Conservation (phyloP, 2,797 vertebrate genomes). For the Limosa lapponica region DNA sequence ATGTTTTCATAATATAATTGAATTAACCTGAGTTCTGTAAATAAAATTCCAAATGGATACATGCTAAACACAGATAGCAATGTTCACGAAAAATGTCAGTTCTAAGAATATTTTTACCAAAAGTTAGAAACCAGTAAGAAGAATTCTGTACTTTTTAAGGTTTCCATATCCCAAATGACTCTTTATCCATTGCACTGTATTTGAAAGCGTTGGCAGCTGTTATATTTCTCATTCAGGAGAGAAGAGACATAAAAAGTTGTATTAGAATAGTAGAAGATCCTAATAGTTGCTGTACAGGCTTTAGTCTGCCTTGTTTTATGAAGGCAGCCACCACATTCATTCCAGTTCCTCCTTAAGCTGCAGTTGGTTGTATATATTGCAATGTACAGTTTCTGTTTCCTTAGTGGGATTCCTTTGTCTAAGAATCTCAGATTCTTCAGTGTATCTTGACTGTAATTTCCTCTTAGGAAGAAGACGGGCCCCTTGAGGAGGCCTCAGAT, state of each 20-base stretch:
- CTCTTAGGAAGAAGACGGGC: neutral
- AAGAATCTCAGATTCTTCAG: neutral
- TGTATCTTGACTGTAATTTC: neutral
- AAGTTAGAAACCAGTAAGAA: neutral
- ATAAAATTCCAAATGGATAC: neutral
- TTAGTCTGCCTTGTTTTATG: neutral
- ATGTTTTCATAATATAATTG: neutral
- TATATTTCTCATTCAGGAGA: neutral
- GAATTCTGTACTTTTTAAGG: neutral
- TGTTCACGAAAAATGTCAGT: neutral
- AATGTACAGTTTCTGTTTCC: neutral
- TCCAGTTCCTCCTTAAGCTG: neutral
- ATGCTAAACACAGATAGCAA: neutral
- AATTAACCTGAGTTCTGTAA: neutral
- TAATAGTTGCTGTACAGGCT: neutral
- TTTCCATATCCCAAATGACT: neutral
- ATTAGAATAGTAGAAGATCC: neutral
- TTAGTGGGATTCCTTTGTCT: neutral
- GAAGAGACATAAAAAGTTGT: neutral
- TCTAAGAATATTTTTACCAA: neutral
- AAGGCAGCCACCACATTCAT: neutral
- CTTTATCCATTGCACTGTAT: neutral
- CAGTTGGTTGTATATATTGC: rapidly evolving
- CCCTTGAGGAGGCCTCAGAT: neutral
- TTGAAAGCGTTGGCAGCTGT: neutral